Evolutionary conservation across 1,140 invertebrate species (phyloP).

Genomic region (Pemphigus obesinymphae): DNA sequence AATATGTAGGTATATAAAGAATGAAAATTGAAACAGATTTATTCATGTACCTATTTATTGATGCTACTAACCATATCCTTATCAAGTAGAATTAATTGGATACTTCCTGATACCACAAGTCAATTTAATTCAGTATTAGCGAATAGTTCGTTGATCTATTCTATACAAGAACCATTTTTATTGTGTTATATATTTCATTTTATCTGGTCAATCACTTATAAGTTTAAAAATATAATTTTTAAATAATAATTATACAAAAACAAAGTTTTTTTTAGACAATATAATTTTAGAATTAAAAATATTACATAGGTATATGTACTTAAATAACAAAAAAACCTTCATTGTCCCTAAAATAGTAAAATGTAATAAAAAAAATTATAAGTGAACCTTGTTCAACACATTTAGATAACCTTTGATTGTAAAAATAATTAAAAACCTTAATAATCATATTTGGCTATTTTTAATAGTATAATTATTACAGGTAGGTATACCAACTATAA

Average conservation of each 20-base stretch:
- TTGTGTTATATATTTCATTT: background rate
- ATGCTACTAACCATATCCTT: background rate
- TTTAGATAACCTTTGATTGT: background rate
- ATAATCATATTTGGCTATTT: no score
- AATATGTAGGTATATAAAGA: background rate
- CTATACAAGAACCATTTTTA: background rate
- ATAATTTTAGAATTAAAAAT: background rate
- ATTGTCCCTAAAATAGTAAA: background rate
- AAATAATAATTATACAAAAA: background rate
- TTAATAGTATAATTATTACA: no score
- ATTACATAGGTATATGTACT: background rate
- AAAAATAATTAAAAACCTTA: background rate
- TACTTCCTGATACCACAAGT: conserved; percentile 17
- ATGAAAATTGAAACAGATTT: conserved; percentile 25
- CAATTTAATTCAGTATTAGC: conserved; percentile 16
- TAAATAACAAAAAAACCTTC: background rate
- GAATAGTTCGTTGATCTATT: conserved; percentile 13
- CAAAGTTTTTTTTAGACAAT: background rate
- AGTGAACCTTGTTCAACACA: conserved; percentile 3
- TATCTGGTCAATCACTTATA: background rate
- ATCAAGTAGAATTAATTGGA: conserved; percentile 8
- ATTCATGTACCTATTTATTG: background rate
- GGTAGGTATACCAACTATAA: no score
- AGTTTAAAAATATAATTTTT: background rate
- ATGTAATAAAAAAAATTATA: background rate